Base-by-base conservation (phyloP, 1,140 invertebrate genomes). In the Galleria mellonella region DNA sequence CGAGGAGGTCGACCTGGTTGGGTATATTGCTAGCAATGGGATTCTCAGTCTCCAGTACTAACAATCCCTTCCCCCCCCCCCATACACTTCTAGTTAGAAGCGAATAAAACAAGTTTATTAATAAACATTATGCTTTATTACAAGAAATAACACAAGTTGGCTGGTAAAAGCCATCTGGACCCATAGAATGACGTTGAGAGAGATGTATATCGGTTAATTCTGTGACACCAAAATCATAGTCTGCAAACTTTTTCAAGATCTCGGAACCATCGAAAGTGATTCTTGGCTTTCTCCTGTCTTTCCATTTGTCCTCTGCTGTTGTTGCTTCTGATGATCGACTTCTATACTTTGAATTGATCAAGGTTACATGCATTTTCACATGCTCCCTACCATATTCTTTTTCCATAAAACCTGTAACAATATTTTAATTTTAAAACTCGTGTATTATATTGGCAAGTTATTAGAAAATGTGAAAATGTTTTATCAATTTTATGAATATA, bases 341-440 rank as follows among this genome's bases (percentile, higher is more conserved):
- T 47, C 85, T 76, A 44, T 87, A 88, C 47, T 78, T 87, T 2
- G 85, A 77, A 46, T 86, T 87, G 14, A 87, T 70, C 8, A 87
- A 46, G 0, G 83, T 87, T 0, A 86, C 73, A 40, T 86, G 83
- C 32, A 87, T 46, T 60, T 87, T 86, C 1, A 87, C 73, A 46
- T 64, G 76, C 15, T 82, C 77, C 28, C 72, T 46, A 9, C 41
- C 62, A 35, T 58, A 48, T 41, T 86, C 66, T 30, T 58, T 65
- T 8, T 68, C 53, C 66, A 86, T 74, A 27, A 73, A 73, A 32
- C 79, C 83, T 87, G 39, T 47, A 61, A 67, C 2, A 23, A 45
- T 8, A 17, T n/a, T n/a, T n/a, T n/a, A 23, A 23, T 23, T 2
- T 23, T 3, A 23, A 23, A 23, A 23, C 6, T 6, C 17, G 17